Conservation (phyloP, 1,140 invertebrate species). For the Heliothis subflexa region DNA sequence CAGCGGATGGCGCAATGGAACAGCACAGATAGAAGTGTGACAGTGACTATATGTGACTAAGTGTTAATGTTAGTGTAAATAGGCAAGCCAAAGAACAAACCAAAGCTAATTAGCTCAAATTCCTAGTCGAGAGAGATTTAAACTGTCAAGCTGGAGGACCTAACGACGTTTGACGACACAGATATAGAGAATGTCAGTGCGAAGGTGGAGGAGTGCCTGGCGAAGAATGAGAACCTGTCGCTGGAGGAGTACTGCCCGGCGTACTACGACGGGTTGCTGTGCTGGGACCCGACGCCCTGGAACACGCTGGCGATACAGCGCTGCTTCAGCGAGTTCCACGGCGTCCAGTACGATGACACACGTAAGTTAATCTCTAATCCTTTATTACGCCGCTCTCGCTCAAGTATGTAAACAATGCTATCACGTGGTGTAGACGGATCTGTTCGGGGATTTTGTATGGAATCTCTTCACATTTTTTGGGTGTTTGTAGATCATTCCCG, state of each 20-base stretch:
- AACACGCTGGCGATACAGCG: slow-evolving; percentile 88
- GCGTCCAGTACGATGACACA: slow-evolving; percentile 91
- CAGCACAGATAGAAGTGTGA: slow-evolving; percentile 48
- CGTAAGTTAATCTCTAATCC: slow-evolving; percentile 85
- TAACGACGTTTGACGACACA: slow-evolving; percentile 72
- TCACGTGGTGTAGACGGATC: slow-evolving; percentile 6
- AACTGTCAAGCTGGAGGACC: slow-evolving; percentile 79
- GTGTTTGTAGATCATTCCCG: background rate
- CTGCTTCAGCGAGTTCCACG: slow-evolving; percentile 92
- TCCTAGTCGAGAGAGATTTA: slow-evolving; percentile 58
- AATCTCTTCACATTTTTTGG: slow-evolving; percentile 10
- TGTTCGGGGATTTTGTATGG: slow-evolving; percentile 1
- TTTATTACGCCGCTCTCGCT: slow-evolving; percentile 15
- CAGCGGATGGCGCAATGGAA: slow-evolving; percentile 57
- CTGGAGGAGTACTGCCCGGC: slow-evolving; percentile 83
- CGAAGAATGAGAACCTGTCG: slow-evolving; percentile 67
- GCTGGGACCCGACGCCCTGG: slow-evolving; percentile 91
- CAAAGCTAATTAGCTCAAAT: slow-evolving; percentile 63
- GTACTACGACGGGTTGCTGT: slow-evolving; percentile 91
- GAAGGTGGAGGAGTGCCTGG: slow-evolving; percentile 66
- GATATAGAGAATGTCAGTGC: slow-evolving; percentile 70
- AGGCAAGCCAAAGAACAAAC: slow-evolving; percentile 65
- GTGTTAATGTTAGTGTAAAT: slow-evolving; percentile 56
- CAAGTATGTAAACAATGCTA: slow-evolving; percentile 16
- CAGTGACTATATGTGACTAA: slow-evolving; percentile 53